Conservation (phyloP, 2,888 invertebrate species). For the Siphlonurus alternatus region DNA sequence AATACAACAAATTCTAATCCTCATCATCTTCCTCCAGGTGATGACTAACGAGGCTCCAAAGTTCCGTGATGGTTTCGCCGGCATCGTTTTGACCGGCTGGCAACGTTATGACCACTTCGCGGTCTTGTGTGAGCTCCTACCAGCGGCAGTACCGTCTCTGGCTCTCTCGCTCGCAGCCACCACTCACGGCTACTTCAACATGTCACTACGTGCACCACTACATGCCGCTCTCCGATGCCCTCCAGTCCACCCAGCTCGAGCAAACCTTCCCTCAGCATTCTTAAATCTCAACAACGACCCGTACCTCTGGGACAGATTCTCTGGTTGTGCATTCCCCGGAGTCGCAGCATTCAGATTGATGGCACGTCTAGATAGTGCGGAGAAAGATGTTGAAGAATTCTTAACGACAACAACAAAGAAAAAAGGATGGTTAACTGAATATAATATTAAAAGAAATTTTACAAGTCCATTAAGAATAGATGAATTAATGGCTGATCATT, state of each 20-base stretch:
- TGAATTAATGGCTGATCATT: conserved; percentile 37
- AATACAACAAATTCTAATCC: too few relatives aligned
- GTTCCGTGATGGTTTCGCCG: conserved; percentile 34
- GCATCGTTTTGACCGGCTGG: conserved; percentile 41
- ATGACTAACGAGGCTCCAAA: conserved; percentile 39
- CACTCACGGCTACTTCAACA: conserved; percentile 41
- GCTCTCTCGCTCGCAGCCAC: conserved; percentile 40
- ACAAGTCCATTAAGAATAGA: conserved; percentile 47
- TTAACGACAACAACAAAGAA: conserved; percentile 9
- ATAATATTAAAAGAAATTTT: conserved; percentile 49
- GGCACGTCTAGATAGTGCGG: conserved; percentile 25
- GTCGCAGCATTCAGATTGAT: conserved; percentile 33
- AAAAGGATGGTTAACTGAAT: conserved; percentile 49
- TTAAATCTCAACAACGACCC: conserved; percentile 40
- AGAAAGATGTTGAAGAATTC: conserved; percentile 20
- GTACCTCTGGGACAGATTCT: conserved; percentile 41
- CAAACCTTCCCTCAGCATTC: conserved; percentile 22
- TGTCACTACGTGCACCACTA: conserved; percentile 29
- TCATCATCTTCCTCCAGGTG: too few relatives aligned
- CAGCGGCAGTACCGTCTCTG: conserved; percentile 45
- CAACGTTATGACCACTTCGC: conserved; percentile 53
- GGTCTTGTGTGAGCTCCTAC: conserved; percentile 46
- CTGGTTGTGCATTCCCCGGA: conserved; percentile 46
- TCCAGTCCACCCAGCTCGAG: conserved; percentile 13
- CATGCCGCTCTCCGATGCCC: conserved; percentile 34